Base-by-base conservation (phyloP, 2,888 invertebrate genomes). In the Balanococcus diminutus region DNA sequence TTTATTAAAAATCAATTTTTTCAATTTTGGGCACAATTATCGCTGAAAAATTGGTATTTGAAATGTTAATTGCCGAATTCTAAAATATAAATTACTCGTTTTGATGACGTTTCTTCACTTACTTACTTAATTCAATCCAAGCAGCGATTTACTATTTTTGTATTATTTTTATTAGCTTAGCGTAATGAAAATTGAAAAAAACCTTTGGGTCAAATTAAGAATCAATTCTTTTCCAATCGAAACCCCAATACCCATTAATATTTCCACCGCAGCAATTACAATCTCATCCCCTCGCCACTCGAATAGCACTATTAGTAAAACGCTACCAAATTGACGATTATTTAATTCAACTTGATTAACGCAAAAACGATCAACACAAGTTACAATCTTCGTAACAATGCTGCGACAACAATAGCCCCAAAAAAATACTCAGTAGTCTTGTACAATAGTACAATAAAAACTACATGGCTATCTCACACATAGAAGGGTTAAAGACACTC, bases 401-500 rank as follows among this genome's bases (percentile, higher is more conserved):
- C 16, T 67, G n/a, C 67, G 5, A 14, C 67, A 28, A 67, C 67
- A 28, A 67, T 28, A 28, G 3, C 67, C 56, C 67, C 56, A 56
- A 56, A 19, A 28, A 5, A 67, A 28, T 28, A 67, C 28, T 67
- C 11, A 67, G 16, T 28, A 67, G 16, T 67, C 11, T 28, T 8
- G 14, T 28, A 67, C 67, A 67, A 67, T 67, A 28, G 67, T 28
- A 22, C 6, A 56, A 19, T 22, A 56, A 56, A 56, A 11, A 22
- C n/a, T n/a, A 67, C 28, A 31, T 28, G 31, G 16, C 67, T 31
- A 67, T 28, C 67, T 28, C 56, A 22, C n/a, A n/a, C n/a, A n/a
- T 19, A 19, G 67, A 67, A 67, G 67, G 67, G 67, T 67, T 67
- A 67, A 67, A 67, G 67, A 28, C 67, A 14, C 67, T 67, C 14